A percentile compares a stretch with the other conserved stretches of the same genome.
These are phyloP conservation scores for Euplexia lucipara DNA, from an alignment of 2,888 invertebrate genomes.

Conservation along the genomic window DNA sequence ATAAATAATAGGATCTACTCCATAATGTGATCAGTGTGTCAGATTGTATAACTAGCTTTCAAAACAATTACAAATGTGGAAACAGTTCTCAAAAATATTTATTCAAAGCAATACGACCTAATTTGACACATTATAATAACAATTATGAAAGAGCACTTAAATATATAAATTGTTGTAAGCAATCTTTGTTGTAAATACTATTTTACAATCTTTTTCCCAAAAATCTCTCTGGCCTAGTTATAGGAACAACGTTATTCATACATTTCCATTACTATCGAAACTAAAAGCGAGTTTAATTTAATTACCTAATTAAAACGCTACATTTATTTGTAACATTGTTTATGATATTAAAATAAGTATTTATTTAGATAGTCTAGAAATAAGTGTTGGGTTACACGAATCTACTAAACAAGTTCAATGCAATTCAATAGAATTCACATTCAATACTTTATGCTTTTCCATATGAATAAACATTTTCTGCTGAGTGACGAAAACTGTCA, in stretches of 20 bases:
- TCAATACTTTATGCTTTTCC: conserved; percentile 15
- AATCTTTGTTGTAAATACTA: conserved; percentile 49
- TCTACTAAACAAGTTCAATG: conserved; percentile 2
- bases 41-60: not conserved
- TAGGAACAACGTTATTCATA: conserved; percentile 66
- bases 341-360: conserved; percentile 87
- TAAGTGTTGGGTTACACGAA: conserved; percentile 57
- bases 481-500: conserved; percentile 43
- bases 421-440: not conserved
- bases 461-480: not conserved
- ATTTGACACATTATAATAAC: not conserved
- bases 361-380: conserved; percentile 83
- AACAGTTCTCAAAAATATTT: not conserved
- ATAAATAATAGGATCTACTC: not conserved
- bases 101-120: not conserved
- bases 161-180: not conserved
- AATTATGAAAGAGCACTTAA: not conserved
- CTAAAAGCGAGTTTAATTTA: conserved; percentile 64
- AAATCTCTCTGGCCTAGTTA: conserved; percentile 45
- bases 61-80: not conserved
- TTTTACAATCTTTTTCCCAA: conserved; percentile 28
- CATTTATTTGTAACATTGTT: conserved; percentile 81
- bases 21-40: not conserved
- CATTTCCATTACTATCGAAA: conserved; percentile 71
- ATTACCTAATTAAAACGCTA: conserved; percentile 65